Conservation (phyloP, 2,113 vertebrate species). For the Axis porcinus region DNA sequence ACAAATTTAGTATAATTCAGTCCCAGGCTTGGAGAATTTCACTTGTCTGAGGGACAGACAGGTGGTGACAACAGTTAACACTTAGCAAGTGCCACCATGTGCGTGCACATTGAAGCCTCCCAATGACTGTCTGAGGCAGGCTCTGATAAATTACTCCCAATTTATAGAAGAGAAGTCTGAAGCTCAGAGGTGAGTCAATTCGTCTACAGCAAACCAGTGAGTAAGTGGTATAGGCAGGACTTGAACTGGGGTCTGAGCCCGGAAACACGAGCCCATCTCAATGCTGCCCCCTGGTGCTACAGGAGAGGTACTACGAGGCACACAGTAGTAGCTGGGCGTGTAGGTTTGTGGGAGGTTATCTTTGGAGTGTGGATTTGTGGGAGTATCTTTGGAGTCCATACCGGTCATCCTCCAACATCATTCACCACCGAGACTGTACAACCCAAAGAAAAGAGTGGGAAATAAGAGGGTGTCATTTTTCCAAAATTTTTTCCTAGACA, state of each 20-base stretch:
- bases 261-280: background rate
- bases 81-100: background rate
- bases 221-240: background rate
- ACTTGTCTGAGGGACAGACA: background rate
- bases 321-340: rapidly evolving
- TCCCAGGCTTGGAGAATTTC: background rate
- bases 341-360: background rate
- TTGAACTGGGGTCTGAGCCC: background rate
- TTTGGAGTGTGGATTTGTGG: background rate
- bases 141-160: background rate
- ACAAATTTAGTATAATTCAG: background rate
- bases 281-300: background rate
- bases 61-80: background rate
- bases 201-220: background rate
- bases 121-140: background rate
- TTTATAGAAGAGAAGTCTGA: background rate
- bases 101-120: background rate
- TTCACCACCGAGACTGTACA: background rate
- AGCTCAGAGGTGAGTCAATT: background rate
- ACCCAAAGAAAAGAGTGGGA: background rate
- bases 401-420: background rate
- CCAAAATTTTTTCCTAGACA: background rate
- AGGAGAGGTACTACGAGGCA: background rate
- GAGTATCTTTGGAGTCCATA: background rate
- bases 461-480: background rate